Evolutionary conservation across 1,140 invertebrate genomes (phyloP).

Genomic region (Globodera ellingtonae): DNA sequence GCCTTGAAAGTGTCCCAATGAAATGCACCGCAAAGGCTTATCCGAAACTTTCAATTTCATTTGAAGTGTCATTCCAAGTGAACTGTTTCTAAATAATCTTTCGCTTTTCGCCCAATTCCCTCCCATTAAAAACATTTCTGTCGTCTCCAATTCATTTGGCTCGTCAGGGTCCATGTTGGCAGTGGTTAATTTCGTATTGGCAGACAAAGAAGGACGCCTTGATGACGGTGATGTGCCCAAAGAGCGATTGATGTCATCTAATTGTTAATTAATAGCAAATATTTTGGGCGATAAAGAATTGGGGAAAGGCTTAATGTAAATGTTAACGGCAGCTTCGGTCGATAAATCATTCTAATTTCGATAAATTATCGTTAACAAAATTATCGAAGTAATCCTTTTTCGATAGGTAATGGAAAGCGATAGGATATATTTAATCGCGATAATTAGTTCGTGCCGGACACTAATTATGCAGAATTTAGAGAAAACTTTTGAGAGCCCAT

Average conservation of each 20-base stretch:
- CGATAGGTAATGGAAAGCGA: too few relatives aligned
- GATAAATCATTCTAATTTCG: too few relatives aligned
- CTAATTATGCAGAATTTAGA: background rate
- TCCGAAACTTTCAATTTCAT: constrained; percentile 65
- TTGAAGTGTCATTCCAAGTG: constrained; percentile 37
- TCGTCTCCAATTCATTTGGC: constrained; percentile 17
- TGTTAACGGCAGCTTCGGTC: too few relatives aligned
- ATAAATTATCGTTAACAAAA: too few relatives aligned
- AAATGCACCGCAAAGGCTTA: constrained; percentile 67
- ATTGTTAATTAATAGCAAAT: background rate
- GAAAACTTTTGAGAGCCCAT: background rate
- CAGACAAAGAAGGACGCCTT: background rate
- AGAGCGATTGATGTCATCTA: background rate
- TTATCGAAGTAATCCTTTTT: too few relatives aligned
- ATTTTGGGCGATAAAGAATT: too few relatives aligned
- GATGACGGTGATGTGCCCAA: background rate
- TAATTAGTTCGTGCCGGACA: background rate
- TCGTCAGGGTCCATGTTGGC: background rate
- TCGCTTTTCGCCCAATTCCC: too few relatives aligned
- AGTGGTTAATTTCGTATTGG: background rate
- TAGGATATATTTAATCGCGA: too few relatives aligned
- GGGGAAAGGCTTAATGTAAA: background rate
- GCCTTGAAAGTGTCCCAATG: constrained; percentile 48
- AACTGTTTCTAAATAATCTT: constrained; percentile 29
- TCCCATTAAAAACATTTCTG: constrained; percentile 11